phyloP scores from a whole-genome alignment of 2,113 vertebrate species.

The Dinomys branickii region DNA sequence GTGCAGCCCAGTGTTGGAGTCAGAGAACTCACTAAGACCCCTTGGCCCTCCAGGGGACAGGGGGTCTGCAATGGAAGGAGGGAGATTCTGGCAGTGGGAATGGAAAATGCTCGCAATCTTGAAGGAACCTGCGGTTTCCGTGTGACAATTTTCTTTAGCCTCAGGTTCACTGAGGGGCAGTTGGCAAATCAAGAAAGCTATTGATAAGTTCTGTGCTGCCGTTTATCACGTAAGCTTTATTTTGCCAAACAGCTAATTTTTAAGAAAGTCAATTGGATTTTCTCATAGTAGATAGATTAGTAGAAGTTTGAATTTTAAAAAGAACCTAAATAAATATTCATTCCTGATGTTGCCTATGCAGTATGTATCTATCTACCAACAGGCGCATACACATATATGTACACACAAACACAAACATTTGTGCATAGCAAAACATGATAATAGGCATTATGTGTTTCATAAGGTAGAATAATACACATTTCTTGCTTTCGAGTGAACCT shows the following conservation, averaged over 20 bases:
- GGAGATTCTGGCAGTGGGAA: slow-evolving; percentile 49
- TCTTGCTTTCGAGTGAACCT: neutral
- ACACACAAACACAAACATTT: neutral
- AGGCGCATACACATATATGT: neutral
- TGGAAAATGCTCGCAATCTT: slow-evolving; percentile 56
- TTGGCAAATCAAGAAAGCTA: slow-evolving; percentile 52
- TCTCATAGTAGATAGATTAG: neutral
- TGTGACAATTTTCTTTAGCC: slow-evolving; percentile 49
- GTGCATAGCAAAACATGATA: neutral
- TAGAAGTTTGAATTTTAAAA: slow-evolving; percentile 28
- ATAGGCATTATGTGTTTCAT: neutral
- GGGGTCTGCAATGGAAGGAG: slow-evolving; percentile 18
- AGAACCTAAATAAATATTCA: slow-evolving; percentile 7
- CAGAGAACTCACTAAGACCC: slow-evolving; percentile 27
- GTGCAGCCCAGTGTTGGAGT: neutral
- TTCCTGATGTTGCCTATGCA: neutral
- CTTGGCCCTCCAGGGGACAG: neutral
- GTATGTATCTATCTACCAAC: neutral
- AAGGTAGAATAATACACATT: neutral
- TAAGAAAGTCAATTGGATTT: slow-evolving; percentile 63
- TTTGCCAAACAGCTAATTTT: slow-evolving; percentile 53
- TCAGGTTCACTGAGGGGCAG: slow-evolving; percentile 17
- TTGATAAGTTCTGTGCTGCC: slow-evolving; percentile 43
- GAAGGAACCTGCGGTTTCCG: slow-evolving; percentile 44
- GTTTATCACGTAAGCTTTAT: slow-evolving; percentile 36